Evolutionary conservation across 2,888 invertebrate species (phyloP).

Genomic region (Exephanes ischioxanthus): DNA sequence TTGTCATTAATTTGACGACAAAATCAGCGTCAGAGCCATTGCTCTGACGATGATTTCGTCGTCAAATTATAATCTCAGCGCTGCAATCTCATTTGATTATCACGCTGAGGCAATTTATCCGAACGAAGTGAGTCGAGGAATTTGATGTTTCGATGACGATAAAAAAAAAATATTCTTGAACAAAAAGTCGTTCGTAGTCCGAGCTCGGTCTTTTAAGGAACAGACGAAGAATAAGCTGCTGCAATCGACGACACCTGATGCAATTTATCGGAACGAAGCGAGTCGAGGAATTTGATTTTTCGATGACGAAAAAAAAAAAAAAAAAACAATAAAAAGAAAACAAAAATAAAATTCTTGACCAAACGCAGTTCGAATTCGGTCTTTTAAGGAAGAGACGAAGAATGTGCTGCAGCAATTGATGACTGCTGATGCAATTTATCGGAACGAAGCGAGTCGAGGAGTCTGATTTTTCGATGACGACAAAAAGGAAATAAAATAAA

Average conservation of each 20-base stretch:
- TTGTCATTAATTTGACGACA: not conserved
- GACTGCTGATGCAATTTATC: not conserved
- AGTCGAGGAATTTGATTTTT: not conserved
- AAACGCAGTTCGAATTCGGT: constrained; percentile 5
- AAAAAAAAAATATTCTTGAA: too few relatives aligned
- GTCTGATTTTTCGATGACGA: not conserved
- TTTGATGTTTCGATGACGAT: too few relatives aligned
- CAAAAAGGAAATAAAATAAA: not conserved
- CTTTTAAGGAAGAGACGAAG: constrained; percentile 12
- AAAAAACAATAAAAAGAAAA: not conserved
- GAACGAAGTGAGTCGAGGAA: not conserved
- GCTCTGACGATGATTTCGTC: not conserved
- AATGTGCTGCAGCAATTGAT: not conserved
- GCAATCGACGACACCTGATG: not conserved
- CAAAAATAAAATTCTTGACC: not conserved
- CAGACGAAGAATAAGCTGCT: not conserved
- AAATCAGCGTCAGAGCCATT: not conserved
- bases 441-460: not conserved
- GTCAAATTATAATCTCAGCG: too few relatives aligned
- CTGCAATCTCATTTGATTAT: too few relatives aligned
- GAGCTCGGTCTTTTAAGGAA: constrained; percentile 11
- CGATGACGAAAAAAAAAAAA: not conserved
- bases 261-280: not conserved
- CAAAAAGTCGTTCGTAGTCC: too few relatives aligned
- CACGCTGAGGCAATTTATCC: not conserved